These are phyloP conservation scores for Helarctos malayanus DNA, from an alignment of 2,797 vertebrate species.

Conservation along the genomic window DNA sequence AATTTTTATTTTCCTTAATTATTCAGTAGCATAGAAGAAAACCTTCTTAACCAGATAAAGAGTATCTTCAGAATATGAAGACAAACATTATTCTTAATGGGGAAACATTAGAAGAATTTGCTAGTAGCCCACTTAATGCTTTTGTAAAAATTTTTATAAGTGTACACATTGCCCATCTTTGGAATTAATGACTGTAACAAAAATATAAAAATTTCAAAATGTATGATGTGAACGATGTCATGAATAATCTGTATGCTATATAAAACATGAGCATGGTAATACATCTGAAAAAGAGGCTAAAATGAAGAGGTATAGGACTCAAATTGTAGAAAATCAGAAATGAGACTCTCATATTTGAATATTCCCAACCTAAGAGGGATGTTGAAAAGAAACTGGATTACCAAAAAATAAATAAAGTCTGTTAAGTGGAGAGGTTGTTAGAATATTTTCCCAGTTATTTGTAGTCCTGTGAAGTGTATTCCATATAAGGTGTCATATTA, in stretches of 20 bases:
- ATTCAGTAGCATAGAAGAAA: neutral
- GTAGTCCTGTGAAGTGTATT: neutral
- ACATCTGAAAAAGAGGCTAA: neutral
- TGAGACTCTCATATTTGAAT: neutral
- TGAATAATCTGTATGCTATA: neutral
- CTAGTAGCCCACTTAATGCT: neutral
- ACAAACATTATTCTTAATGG: neutral
- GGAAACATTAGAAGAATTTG: neutral
- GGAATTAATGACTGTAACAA: neutral
- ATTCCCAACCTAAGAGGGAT: neutral
- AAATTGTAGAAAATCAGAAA: neutral
- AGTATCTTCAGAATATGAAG: neutral
- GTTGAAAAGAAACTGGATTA: neutral
- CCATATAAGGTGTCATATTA: neutral
- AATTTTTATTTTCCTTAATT: neutral
- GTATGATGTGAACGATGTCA: neutral
- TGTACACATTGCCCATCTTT: neutral
- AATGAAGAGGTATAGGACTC: neutral
- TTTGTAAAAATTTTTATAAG: neutral
- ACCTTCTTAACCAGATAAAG: neutral
- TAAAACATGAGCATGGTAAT: neutral
- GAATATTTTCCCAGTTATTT: neutral
- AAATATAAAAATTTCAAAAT: neutral
- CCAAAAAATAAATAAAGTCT: neutral
- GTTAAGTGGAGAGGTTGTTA: neutral